Percentiles rank a stretch among this genome's conserved stretches.
phyloP scores from a whole-genome alignment of 1,140 invertebrate species.

The Trinorchestia longiramus region DNA sequence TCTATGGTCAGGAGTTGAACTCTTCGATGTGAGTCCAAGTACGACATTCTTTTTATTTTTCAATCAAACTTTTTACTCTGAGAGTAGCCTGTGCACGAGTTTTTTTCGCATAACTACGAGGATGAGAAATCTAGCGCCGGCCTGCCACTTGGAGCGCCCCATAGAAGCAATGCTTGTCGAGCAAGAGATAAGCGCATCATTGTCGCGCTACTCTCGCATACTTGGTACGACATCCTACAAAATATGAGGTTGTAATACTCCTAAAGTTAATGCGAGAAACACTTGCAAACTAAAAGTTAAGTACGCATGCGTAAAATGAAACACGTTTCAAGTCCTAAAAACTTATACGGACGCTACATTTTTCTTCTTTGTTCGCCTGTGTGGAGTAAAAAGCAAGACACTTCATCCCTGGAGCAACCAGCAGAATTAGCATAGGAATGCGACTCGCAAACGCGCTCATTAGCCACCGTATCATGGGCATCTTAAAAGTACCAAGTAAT shows the following conservation, averaged over 20 bases:
- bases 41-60: neutral
- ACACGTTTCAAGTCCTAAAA: neutral
- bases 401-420: neutral
- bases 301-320: neutral
- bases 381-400: neutral
- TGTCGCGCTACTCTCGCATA: neutral
- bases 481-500: conserved; percentile 9
- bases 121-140: neutral
- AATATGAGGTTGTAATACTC: neutral
- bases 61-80: neutral
- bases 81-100: neutral
- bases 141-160: neutral
- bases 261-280: neutral
- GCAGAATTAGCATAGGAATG: neutral
- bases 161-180: neutral
- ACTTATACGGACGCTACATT: neutral
- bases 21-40: neutral
- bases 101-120: neutral
- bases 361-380: neutral
- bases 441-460: neutral
- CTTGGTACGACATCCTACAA: neutral
- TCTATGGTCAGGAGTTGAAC: neutral
- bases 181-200: neutral
- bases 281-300: neutral
- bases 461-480: neutral